A percentile compares a stretch with the other conserved stretches of the same genome.
Evolutionary conservation across 2,113 vertebrate species (phyloP).

Genomic region (Canis aureus): DNA sequence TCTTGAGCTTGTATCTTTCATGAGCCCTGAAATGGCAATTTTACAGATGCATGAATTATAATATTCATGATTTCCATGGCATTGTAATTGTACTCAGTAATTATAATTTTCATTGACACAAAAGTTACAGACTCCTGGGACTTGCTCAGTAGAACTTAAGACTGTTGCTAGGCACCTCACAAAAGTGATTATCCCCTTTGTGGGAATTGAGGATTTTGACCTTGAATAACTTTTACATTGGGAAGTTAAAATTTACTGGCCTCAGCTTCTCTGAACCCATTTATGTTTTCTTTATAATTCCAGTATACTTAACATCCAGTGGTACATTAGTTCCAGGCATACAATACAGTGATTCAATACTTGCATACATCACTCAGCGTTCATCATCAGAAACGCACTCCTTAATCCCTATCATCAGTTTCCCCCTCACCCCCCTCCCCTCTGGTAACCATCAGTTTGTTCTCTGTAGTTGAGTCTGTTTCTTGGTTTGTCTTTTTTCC

Average conservation of each 20-base stretch:
- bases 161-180: slow-evolving; percentile 43
- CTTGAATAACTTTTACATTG: slow-evolving; percentile 60
- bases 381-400: neutral
- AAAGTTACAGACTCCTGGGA: slow-evolving; percentile 66
- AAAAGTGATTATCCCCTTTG: slow-evolving; percentile 51
- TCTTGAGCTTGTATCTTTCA: slow-evolving; percentile 56
- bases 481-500: neutral
- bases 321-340: neutral
- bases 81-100: slow-evolving; percentile 59
- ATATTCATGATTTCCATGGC: slow-evolving; percentile 63
- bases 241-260: slow-evolving; percentile 34
- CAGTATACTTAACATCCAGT: neutral
- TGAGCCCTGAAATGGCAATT: slow-evolving; percentile 59
- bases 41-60: slow-evolving; percentile 61
- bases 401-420: neutral
- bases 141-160: slow-evolving; percentile 41
- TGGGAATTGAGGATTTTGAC: slow-evolving; percentile 51
- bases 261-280: neutral
- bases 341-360: neutral
- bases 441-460: neutral
- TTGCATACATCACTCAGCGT: neutral
- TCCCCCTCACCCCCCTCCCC: neutral
- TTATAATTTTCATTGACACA: slow-evolving; percentile 70
- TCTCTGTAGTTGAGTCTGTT: neutral
- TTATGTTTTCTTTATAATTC: neutral